phyloP scores from a whole-genome alignment of 2,888 invertebrate genomes.

The Plemyria rubiginata region DNA sequence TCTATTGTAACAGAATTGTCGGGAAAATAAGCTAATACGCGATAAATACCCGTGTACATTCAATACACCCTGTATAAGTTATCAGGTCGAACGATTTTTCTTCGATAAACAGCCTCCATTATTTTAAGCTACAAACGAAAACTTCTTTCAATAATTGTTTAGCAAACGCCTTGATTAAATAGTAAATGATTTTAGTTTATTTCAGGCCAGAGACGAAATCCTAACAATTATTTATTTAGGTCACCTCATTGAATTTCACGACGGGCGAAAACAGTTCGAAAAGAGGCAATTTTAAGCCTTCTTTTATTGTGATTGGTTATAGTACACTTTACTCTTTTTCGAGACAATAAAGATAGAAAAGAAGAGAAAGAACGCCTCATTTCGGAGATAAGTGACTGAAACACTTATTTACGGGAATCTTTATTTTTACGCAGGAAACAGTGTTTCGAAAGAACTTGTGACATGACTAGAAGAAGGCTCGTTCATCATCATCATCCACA shows the following conservation, averaged over 20 bases:
- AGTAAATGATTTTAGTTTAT: conserved; percentile 20
- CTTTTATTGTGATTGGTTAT: conserved; percentile 41
- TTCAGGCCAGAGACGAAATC: conserved; percentile 12
- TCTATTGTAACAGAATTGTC: too few species aligned
- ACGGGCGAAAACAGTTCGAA: conserved; percentile 32
- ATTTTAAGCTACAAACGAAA: conserved; percentile 9
- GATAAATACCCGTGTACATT: too few species aligned
- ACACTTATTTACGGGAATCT: conserved; percentile 17
- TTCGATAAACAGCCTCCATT: neutral
- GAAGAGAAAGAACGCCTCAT: too few species aligned
- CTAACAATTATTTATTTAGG: conserved; percentile 33
- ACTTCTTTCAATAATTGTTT: conserved; percentile 15
- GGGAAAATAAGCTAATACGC: too few species aligned
- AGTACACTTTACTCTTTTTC: conserved; percentile 30
- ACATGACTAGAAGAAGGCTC: too few species aligned
- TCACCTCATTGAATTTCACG: conserved; percentile 41
- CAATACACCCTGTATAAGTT: too few species aligned
- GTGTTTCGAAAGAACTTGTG: too few species aligned
- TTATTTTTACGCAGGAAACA: neutral
- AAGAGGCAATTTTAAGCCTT: conserved; percentile 33
- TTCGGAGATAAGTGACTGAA: conserved; percentile 22
- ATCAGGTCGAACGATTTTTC: too few species aligned
- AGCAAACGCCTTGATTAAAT: conserved; percentile 15
- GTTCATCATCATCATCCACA: too few species aligned
- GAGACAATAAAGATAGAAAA: conserved; percentile 37